A percentile compares a stretch with the other conserved stretches of the same genome.
These are phyloP conservation scores for Drosophila asahinai DNA, from an alignment of 1,140 invertebrate species.

Conservation along the genomic window DNA sequence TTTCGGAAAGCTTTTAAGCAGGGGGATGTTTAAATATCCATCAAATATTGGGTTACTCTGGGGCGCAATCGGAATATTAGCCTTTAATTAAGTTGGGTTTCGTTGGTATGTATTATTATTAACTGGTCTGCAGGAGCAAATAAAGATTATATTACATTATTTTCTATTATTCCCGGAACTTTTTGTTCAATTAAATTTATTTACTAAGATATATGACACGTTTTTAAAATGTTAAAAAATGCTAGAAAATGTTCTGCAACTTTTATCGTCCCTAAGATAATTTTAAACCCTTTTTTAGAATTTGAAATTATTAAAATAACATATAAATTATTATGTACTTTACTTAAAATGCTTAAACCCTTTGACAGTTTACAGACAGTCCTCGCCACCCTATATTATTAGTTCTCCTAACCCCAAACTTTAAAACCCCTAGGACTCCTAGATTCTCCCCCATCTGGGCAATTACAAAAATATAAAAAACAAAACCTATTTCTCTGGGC, in stretches of 20 bases:
- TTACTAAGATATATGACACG: too few relatives aligned
- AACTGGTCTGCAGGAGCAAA: too few relatives aligned
- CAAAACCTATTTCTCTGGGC: slow-evolving; percentile 33
- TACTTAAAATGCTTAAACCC: neutral
- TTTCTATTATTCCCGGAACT: too few relatives aligned
- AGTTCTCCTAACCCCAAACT: neutral
- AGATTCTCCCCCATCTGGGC: neutral
- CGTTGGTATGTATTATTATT: too few relatives aligned
- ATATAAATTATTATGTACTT: neutral
- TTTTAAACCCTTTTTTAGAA: neutral
- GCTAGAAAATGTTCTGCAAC: too few relatives aligned
- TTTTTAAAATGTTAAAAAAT: too few relatives aligned
- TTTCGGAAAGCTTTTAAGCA: slow-evolving; percentile 2
- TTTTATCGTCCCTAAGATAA: neutral
- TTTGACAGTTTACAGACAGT: too few relatives aligned
- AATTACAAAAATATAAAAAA: slow-evolving; percentile 6
- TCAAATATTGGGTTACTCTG: slow-evolving; percentile 16
- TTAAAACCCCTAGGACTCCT: slow-evolving; percentile 1
- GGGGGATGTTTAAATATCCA: slow-evolving; percentile 31
- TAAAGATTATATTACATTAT: neutral
- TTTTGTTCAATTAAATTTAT: too few relatives aligned
- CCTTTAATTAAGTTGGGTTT: slow-evolving; percentile 19
- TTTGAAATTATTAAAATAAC: neutral
- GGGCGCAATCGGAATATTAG: neutral
- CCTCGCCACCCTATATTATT: neutral